Evolutionary conservation across 1,140 invertebrate genomes (phyloP), one percentile per base, ranked within the genome.

Genomic region (Psix sp.): DNA sequence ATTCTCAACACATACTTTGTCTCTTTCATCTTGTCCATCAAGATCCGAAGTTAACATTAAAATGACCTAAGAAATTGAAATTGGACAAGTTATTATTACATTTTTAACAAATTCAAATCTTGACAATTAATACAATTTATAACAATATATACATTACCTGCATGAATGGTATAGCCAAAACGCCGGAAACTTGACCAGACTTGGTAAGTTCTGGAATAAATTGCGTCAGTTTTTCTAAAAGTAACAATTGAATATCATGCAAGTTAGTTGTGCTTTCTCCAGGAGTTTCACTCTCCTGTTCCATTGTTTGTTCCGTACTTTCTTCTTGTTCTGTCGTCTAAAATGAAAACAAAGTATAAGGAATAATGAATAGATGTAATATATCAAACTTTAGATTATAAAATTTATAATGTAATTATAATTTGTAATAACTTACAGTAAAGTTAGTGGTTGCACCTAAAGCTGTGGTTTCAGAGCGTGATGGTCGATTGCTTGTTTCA

Each of bases 11-110:
- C 93, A 93, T 0, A 88, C 87, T 72, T 91, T 90, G 77, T 97
- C 95, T 36, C 91, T 90, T 71, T 96, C 95, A 9, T 93, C 91
- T 77, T 92, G 91, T 2, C 92, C 92, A 84, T 97, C 95, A 5
- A 98, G 88, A 85, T 98, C 96, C 35, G 93, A 92, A 3, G 95
- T 95, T 18, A 98, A 87, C 92, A 98, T 96, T 3, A 98, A 87
- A 2, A 98, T 87, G 3, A 96, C 94, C 93, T 94, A 74, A 2
- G 75, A 63, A 7, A 54, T 39, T 45, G 3, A 60, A 33, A 43
- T n/a, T n/a, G n/a, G n/a, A n/a, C n/a, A n/a, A n/a, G n/a, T n/a
- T n/a, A n/a, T n/a, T n/a, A n/a, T n/a, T n/a, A n/a, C n/a, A n/a
- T n/a, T n/a, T n/a, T n/a, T n/a, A n/a, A n/a, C n/a, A n/a, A n/a